These are phyloP conservation scores for Agapornis canus DNA, from an alignment of 2,797 vertebrate species.

Conservation along the genomic window DNA sequence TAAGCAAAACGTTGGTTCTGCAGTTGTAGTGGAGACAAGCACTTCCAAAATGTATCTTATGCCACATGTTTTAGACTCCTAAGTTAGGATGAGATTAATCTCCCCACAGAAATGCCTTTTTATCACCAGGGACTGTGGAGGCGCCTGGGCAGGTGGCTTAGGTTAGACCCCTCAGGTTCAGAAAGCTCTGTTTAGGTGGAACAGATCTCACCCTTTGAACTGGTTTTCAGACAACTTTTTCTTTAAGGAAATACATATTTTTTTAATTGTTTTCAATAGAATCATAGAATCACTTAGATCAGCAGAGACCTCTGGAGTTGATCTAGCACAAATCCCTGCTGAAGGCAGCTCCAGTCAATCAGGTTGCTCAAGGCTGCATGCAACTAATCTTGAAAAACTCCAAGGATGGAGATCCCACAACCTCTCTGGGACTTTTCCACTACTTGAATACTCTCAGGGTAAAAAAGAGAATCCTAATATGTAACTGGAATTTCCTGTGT, in stretches of 20 bases:
- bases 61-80: not conserved
- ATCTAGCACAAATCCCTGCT: not conserved
- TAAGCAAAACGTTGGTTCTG: not conserved
- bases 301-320: not conserved
- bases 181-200: not conserved
- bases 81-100: not conserved
- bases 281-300: not conserved
- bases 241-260: not conserved
- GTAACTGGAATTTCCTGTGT: not conserved
- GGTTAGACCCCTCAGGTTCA: not conserved
- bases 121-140: not conserved
- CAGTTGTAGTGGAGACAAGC: not conserved
- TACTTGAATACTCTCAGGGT: not conserved
- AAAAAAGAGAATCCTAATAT: not conserved
- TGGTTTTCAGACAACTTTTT: not conserved
- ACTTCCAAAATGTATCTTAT: not conserved
- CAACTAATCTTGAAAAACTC: not conserved
- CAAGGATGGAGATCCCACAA: not conserved
- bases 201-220: not conserved
- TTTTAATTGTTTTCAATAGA: not conserved
- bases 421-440: not conserved
- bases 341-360: not conserved
- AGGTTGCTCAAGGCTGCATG: not conserved
- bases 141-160: not conserved
- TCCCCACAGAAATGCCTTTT: not conserved